phyloP scores from a whole-genome alignment of 2,888 invertebrate genomes.

The Eupithecia centaureata region DNA sequence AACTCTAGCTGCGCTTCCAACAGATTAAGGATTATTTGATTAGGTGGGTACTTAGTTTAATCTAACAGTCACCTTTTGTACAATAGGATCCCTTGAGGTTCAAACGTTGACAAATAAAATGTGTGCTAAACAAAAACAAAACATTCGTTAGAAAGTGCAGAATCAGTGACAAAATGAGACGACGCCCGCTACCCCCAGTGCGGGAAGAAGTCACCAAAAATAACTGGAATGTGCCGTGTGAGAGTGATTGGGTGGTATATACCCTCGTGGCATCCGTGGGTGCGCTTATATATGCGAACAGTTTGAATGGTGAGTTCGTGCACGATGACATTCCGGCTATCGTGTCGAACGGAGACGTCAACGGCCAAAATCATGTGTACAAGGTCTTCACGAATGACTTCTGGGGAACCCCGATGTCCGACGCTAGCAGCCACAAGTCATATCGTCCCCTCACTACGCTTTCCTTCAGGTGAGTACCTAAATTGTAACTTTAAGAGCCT shows the following conservation, averaged over 20 bases:
- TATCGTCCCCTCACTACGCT: slow-evolving; percentile 88
- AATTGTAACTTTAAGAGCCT: not conserved
- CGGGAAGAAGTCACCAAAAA: slow-evolving; percentile 73
- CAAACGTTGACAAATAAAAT: not conserved
- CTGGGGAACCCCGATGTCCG: slow-evolving; percentile 95
- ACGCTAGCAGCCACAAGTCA: slow-evolving; percentile 92
- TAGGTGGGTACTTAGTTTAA: too few species aligned
- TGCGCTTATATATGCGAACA: slow-evolving; percentile 88
- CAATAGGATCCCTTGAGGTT: not conserved
- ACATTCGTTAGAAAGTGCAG: slow-evolving; percentile 19
- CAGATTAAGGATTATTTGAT: too few species aligned
- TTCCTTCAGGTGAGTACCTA: slow-evolving; percentile 89
- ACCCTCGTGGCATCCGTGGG: slow-evolving; percentile 87
- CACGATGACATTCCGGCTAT: slow-evolving; percentile 95
- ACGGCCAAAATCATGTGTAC: slow-evolving; percentile 85
- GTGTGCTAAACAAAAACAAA: not conserved
- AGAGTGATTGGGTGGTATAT: slow-evolving; percentile 85
- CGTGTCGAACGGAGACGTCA: slow-evolving; percentile 91
- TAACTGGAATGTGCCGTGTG: slow-evolving; percentile 64
- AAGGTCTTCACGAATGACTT: slow-evolving; percentile 91
- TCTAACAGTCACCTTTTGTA: not conserved
- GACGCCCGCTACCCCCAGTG: slow-evolving; percentile 74
- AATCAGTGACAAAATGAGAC: slow-evolving; percentile 69
- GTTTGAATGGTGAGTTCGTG: slow-evolving; percentile 91
- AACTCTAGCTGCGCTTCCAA: too few species aligned